Evolutionary conservation across 2,888 invertebrate genomes (phyloP), one percentile per base, ranked within the genome.

Genomic region (Melieria omissa): DNA sequence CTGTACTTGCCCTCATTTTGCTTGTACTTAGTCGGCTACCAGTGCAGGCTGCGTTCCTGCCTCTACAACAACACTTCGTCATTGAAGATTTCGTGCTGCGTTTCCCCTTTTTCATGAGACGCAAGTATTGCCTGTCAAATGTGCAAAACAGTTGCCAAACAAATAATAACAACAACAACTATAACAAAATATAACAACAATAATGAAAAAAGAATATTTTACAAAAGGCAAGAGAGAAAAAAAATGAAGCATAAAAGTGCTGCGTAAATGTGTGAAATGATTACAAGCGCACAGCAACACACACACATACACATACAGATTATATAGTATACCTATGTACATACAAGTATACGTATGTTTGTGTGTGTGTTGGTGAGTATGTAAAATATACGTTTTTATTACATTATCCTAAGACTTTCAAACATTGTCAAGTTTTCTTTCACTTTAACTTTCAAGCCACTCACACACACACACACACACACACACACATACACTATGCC

Each of bases 231-330:
- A 41, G 5, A 46, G 42, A 71, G 72, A 69, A 73, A 73, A 73
- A 73, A 73, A 73, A 72, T 78, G 76, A 76, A 75, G 79, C 78
- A 78, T 73, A 80, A 80, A 79, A 79, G 79, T 80, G 77, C 76
- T 79, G 79, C 76, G 79, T 78, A 79, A 79, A 80, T 80, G 79
- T 80, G 80, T 75, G 80, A 80, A 80, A 80, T 79, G 78, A 80
- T 79, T 77, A 79, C 78, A 74, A 75, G 71, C 68, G 29, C 29
- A 29, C 1, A n/a, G n/a, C n/a, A n/a, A n/a, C n/a, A 71, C 72
- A 73, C 70, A 65, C 72, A 65, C 71, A 71, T 65, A 64, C 64
- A 29, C 2, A 29, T 29, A 29, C 1, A 29, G 3, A 29, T 29
- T 29, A 1, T 29, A 29, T 29, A 29, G 29, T 29, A 29, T 29